These are phyloP conservation scores for Choloepus didactylus DNA, from an alignment of 2,797 vertebrate genomes.

Conservation along the genomic window DNA sequence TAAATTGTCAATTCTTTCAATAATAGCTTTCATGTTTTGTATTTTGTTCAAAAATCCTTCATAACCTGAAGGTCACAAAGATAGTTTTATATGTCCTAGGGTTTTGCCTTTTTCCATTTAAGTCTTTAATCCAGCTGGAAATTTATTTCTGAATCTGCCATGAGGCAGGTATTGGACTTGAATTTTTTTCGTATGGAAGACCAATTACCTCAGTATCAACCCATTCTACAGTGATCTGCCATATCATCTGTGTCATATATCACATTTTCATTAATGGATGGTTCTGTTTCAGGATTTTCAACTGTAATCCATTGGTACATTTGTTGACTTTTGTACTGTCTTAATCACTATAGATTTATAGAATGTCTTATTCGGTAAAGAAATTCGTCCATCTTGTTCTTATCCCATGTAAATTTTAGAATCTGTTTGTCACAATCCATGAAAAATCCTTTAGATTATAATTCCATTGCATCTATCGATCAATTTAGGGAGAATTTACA, in stretches of 20 bases:
- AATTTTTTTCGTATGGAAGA: conserved; percentile 10
- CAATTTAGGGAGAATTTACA: background rate
- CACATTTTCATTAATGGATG: background rate
- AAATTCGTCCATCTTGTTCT: conserved; percentile 43
- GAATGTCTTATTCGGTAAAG: background rate
- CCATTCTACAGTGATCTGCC: background rate
- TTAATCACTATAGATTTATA: background rate
- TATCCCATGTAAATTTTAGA: conserved; percentile 49
- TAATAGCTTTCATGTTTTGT: conserved; percentile 4
- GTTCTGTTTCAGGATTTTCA: conserved; percentile 25
- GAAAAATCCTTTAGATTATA: conserved; percentile 39
- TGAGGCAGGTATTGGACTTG: background rate
- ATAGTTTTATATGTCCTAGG: background rate
- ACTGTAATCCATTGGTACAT: background rate
- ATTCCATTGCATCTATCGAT: conserved; percentile 16
- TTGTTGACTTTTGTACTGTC: background rate
- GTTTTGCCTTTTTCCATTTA: background rate
- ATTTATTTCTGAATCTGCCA: background rate
- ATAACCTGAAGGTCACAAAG: background rate
- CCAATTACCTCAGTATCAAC: background rate
- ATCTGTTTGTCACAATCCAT: conserved; percentile 34
- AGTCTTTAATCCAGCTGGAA: background rate
- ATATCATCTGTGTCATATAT: background rate
- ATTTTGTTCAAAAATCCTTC: conserved; percentile 48
- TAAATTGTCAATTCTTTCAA: conserved; percentile 11